Evolutionary conservation across 2,888 invertebrate species (phyloP).

Genomic region (Eupithecia subfuscata): DNA sequence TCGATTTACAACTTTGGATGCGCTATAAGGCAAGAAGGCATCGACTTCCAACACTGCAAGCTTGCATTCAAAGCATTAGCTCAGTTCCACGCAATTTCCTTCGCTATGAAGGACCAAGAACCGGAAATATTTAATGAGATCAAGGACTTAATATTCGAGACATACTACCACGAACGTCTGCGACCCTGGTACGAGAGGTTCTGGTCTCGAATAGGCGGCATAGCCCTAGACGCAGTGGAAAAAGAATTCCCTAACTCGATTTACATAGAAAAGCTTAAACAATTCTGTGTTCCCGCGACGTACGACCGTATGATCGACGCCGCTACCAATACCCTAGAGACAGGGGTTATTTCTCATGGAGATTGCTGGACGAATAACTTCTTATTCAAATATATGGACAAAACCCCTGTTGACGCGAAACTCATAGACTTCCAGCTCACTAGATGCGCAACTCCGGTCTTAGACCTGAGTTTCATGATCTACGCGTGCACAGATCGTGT

Average conservation of each 20-base stretch:
- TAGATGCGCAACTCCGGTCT: conserved; percentile 82
- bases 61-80: conserved; percentile 81
- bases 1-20: conserved; percentile 70
- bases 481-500: conserved; percentile 85
- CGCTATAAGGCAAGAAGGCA: conserved; percentile 78
- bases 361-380: conserved; percentile 92
- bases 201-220: conserved; percentile 75
- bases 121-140: conserved; percentile 77
- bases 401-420: conserved; percentile 70
- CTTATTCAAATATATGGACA: conserved; percentile 74
- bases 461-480: conserved; percentile 83
- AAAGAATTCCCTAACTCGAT: conserved; percentile 85
- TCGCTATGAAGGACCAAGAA: conserved; percentile 83
- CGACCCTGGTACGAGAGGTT: conserved; percentile 85
- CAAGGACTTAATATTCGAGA: conserved; percentile 76
- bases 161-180: conserved; percentile 82
- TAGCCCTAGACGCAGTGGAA: conserved; percentile 86
- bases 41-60: conserved; percentile 78
- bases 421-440: conserved; percentile 89
- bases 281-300: conserved; percentile 80
- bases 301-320: conserved; percentile 79
- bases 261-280: conserved; percentile 83
- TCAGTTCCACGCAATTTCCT: conserved; percentile 84
- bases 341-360: conserved; percentile 87
- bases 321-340: conserved; percentile 57